Conservation (phyloP, 2,888 invertebrate genomes). For the Drosophila borealis region DNA sequence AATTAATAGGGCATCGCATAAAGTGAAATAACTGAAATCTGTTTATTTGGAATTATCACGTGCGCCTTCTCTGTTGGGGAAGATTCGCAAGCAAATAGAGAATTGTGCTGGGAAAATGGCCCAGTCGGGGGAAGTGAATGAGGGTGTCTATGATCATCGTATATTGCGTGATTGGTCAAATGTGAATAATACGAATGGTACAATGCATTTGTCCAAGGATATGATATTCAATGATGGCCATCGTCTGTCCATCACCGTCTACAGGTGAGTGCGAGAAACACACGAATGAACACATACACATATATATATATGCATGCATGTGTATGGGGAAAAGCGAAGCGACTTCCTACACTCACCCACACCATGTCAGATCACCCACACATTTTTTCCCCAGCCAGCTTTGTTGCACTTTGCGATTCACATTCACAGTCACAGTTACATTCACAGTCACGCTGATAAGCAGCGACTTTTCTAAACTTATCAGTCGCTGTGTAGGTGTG, state of each 20-base stretch:
- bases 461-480: slow-evolving; percentile 56
- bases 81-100: not conserved
- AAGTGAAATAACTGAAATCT: not conserved
- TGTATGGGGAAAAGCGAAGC: not conserved
- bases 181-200: slow-evolving; percentile 82
- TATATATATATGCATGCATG: not conserved
- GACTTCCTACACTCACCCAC: slow-evolving; percentile 28
- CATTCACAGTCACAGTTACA: slow-evolving; percentile 14
- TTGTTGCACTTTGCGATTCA: slow-evolving; percentile 42
- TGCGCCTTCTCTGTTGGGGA: not conserved
- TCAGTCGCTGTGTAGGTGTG: slow-evolving; percentile 68
- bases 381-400: slow-evolving; percentile 21
- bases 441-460: slow-evolving; percentile 56
- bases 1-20: not conserved
- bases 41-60: slow-evolving; percentile 9
- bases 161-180: slow-evolving; percentile 83
- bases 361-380: slow-evolving; percentile 54
- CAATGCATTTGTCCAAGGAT: slow-evolving; percentile 86
- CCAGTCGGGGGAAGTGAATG: slow-evolving; percentile 73
- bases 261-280: slow-evolving; percentile 84
- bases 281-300: not conserved
- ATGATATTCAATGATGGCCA: slow-evolving; percentile 95
- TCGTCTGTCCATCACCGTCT: slow-evolving; percentile 92
- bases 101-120: slow-evolving; percentile 62
- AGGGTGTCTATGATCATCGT: slow-evolving; percentile 84